A percentile compares a stretch with the other conserved stretches of the same genome.
phyloP scores from a whole-genome alignment of 2,888 invertebrate species.

The Heliothis peltigera region DNA sequence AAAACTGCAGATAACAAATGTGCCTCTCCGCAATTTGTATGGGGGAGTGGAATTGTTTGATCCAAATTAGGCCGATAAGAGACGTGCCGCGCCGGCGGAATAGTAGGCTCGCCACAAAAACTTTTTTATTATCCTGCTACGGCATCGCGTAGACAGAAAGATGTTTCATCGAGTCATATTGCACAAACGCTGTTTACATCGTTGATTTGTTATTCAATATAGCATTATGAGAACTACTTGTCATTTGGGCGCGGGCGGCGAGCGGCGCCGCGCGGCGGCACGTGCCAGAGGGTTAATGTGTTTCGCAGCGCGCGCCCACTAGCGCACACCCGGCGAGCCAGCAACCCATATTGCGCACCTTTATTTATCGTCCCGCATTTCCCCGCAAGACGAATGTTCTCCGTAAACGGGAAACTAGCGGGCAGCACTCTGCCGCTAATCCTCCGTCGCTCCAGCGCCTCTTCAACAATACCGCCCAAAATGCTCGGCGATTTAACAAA shows the following conservation, averaged over 20 bases:
- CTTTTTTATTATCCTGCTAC: conserved; percentile 79
- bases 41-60: conserved; percentile 85
- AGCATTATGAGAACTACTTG: conserved; percentile 67
- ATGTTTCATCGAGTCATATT: conserved; percentile 68
- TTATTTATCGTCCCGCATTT: conserved; percentile 80
- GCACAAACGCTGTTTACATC: conserved; percentile 65
- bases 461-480: conserved; percentile 82
- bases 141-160: conserved; percentile 60
- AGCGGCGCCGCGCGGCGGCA: conserved; percentile 54
- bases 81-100: conserved; percentile 77
- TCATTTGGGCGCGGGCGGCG: conserved; percentile 66
- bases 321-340: conserved; percentile 57
- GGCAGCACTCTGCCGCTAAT: conserved; percentile 76
- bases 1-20: conserved; percentile 87
- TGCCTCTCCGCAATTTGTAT: conserved; percentile 83
- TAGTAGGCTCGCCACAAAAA: conserved; percentile 74
- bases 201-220: conserved; percentile 68
- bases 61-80: conserved; percentile 87
- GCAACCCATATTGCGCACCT: conserved; percentile 74
- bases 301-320: conserved; percentile 61
- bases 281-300: conserved; percentile 71
- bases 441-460: conserved; percentile 75
- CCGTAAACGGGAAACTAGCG: conserved; percentile 77
- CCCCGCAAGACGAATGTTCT: conserved; percentile 76
- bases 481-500: conserved; percentile 85